These are phyloP conservation scores for Globodera rostochiensis DNA, from an alignment of 1,140 invertebrate species.

Conservation along the genomic window DNA sequence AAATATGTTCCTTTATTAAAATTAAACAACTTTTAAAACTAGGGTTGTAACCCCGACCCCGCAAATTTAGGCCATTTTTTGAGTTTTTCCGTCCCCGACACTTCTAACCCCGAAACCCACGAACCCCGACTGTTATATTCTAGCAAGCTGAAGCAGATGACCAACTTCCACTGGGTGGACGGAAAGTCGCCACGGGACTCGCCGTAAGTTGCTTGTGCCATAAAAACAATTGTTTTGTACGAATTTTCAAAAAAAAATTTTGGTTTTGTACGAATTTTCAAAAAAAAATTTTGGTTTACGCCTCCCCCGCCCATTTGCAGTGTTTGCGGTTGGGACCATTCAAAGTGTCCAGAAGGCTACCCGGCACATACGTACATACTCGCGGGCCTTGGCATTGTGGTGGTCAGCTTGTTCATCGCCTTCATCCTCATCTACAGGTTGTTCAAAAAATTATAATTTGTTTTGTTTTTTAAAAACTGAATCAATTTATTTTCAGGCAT, in stretches of 20 bases:
- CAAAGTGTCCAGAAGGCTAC: constrained; percentile 79
- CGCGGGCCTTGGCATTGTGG: constrained; percentile 78
- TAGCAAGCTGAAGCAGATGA: constrained; percentile 69
- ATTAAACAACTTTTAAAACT: no score
- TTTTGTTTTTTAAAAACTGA: not conserved
- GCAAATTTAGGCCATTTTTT: no score
- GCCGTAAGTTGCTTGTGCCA: constrained; percentile 33
- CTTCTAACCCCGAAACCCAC: no score
- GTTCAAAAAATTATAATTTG: not conserved
- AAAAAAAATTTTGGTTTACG: not conserved
- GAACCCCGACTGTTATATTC: constrained; percentile 61
- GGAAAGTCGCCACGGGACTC: constrained; percentile 69
- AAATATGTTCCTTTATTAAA: no score
- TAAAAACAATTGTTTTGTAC: not conserved
- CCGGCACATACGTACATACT: constrained; percentile 83
- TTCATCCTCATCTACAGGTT: constrained; percentile 74
- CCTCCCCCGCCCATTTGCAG: constrained; percentile 80
- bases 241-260: constrained; percentile 63
- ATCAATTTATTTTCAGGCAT: constrained; percentile 72
- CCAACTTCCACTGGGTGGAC: constrained; percentile 83
- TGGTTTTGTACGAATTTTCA: constrained; percentile 58
- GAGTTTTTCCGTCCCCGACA: no score
- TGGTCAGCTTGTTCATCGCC: constrained; percentile 76
- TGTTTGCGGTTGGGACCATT: constrained; percentile 86
- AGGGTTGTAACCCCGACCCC: no score